A percentile compares a stretch with the other conserved stretches of the same genome.
phyloP scores from a whole-genome alignment of 2,113 vertebrate genomes.

The Rostratula benghalensis region DNA sequence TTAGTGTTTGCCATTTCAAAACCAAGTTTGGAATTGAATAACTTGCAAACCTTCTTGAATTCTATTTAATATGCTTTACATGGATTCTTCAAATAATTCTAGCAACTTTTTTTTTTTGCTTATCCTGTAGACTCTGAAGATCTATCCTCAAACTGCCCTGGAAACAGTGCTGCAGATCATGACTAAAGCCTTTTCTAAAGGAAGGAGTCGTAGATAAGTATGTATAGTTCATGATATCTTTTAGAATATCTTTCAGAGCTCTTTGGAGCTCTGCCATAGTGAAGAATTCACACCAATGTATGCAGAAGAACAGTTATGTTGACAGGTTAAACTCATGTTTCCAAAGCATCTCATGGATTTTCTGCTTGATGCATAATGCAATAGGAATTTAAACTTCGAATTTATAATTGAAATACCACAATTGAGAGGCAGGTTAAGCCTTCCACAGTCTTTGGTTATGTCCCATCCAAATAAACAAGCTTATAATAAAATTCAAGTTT shows the following conservation, averaged over 20 bases:
- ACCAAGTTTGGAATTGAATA: neutral
- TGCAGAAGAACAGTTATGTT: neutral
- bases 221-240: neutral
- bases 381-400: neutral
- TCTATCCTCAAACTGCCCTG: slow-evolving; percentile 88
- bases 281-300: neutral
- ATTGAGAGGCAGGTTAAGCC: neutral
- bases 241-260: too few relatives aligned
- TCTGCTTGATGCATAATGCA: neutral
- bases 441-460: neutral
- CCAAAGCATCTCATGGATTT: neutral
- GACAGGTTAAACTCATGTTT: neutral
- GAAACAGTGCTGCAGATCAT: slow-evolving; percentile 88
- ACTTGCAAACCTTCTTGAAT: neutral
- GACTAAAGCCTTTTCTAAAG: slow-evolving; percentile 67
- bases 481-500: neutral
- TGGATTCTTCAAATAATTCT: neutral
- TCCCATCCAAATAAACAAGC: neutral
- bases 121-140: slow-evolving; percentile 84
- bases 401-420: neutral
- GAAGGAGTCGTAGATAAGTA: slow-evolving; percentile 21
- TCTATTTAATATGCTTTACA: neutral
- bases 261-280: neutral
- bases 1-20: neutral
- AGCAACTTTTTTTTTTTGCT: neutral